A percentile compares a stretch with the other conserved stretches of the same genome.
These are phyloP conservation scores for Slavum lentiscoides DNA, from an alignment of 2,888 invertebrate species.

Conservation along the genomic window DNA sequence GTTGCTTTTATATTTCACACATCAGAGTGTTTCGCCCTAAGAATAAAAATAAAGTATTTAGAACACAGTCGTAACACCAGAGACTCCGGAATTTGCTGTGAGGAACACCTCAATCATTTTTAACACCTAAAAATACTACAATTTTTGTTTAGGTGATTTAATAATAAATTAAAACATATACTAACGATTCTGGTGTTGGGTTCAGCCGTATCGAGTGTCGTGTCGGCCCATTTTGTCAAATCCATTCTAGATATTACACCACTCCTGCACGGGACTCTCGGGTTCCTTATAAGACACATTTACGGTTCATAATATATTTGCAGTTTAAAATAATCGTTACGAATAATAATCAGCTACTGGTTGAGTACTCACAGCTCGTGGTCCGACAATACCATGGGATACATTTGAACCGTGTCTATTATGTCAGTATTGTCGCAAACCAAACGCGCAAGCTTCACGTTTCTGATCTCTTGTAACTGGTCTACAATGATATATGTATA, in stretches of 20 bases:
- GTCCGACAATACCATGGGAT: slow-evolving; percentile 89
- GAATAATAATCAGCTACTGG: too few species aligned
- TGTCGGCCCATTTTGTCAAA: slow-evolving; percentile 88
- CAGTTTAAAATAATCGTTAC: too few species aligned
- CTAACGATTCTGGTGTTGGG: slow-evolving; percentile 34
- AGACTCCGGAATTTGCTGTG: too few species aligned
- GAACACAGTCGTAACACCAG: too few species aligned
- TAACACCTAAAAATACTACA: too few species aligned
- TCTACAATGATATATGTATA: slow-evolving; percentile 62
- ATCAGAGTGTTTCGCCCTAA: too few species aligned
- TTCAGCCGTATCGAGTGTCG: slow-evolving; percentile 56
- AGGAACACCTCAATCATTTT: too few species aligned
- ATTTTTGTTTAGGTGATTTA: too few species aligned
- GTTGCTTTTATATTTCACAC: too few species aligned
- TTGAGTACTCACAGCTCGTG: slow-evolving; percentile 81
- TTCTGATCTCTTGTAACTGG: slow-evolving; percentile 81
- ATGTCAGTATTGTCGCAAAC: slow-evolving; percentile 92
- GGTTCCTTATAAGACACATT: slow-evolving; percentile 68
- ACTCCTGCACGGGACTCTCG: slow-evolving; percentile 86
- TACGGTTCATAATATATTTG: background rate
- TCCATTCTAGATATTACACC: slow-evolving; percentile 86
- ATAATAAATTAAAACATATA: background rate
- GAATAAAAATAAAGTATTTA: too few species aligned
- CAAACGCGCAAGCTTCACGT: slow-evolving; percentile 77
- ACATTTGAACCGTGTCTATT: slow-evolving; percentile 86